Base-by-base conservation (phyloP, 1,140 invertebrate species). In the Ditylenchus dipsaci region DNA sequence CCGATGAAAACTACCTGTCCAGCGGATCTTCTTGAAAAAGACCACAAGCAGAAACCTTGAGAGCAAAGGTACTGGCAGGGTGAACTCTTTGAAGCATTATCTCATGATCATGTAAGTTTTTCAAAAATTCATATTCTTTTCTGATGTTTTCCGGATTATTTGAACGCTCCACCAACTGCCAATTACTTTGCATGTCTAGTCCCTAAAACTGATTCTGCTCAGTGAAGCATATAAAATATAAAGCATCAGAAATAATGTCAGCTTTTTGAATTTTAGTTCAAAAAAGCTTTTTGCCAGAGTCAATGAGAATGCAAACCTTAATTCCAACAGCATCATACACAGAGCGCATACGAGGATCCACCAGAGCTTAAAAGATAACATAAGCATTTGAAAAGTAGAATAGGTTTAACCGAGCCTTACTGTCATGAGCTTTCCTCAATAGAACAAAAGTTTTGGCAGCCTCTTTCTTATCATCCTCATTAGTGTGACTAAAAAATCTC, bases 121-220 rank as follows among this genome's bases (percentile, higher is more conserved):
- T 71, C n/a, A 81, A 67, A 33, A 81, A 81, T 59, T 81, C 79
- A 61, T 81, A 81, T 62, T 81, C 80, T 30, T 61, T 71, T 47
- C 69, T 33, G 49, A 76, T 76, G 58, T 76, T 72, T 45, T 76
- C 75, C 13, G 73, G 23, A 64, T 69, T 78, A 38, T 58, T 72
- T 38, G 76, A 76, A n/a, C 66, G 11, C n/a, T 78, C 56, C 26
- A 81, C 71, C 11, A 79, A 57, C 30, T 80, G 71, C 78, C 78
- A 79, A 27, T 38, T 38, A 8, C 49, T 26, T 53, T 53, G n/a
- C 49, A 53, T 53, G n/a, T 53, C 49, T 5, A 53, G 23, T 15
- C 49, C n/a, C 49, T 19, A 5, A 53, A 19, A 7, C 11, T 38
- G 11, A 38, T 38, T 38, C 33, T 38, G 33, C 33, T 38, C 11